A percentile compares a stretch with the other conserved stretches of the same genome.
Evolutionary conservation across 2,888 invertebrate species (phyloP).

Genomic region (Orthonychiurus folsomi): DNA sequence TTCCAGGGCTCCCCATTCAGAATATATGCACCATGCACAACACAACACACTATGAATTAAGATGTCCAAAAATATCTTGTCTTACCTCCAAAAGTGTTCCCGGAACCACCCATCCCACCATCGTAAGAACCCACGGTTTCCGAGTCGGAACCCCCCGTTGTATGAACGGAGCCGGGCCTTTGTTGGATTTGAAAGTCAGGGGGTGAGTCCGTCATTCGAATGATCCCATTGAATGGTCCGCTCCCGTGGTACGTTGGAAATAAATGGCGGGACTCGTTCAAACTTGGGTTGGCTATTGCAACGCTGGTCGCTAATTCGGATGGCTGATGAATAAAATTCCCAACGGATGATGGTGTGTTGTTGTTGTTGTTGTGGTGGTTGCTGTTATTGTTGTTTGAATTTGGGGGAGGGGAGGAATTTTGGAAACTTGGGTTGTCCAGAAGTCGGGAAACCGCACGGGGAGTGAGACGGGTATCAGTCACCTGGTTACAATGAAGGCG

Average conservation of each 20-base stretch:
- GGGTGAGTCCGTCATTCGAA: background rate
- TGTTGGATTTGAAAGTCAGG: background rate
- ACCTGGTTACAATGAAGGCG: no score
- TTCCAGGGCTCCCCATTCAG: no score
- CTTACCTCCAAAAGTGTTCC: conserved; percentile 5
- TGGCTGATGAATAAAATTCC: conserved; percentile 53
- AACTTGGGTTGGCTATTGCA: conserved; percentile 90
- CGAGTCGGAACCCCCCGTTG: background rate
- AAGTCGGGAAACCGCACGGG: conserved; percentile 77
- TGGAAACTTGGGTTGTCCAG: conserved; percentile 55
- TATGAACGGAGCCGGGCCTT: background rate
- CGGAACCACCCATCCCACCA: background rate
- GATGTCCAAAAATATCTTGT: no score
- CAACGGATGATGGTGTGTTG: background rate
- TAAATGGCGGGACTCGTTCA: conserved; percentile 44
- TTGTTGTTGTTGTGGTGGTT: background rate
- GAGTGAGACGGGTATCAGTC: conserved; percentile 85
- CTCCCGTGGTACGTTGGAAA: conserved; percentile 5
- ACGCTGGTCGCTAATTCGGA: conserved; percentile 54
- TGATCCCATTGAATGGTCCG: background rate
- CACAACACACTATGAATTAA: no score
- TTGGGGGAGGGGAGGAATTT: conserved; percentile 43
- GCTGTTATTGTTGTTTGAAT: conserved; percentile 8
- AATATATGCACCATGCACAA: no score
- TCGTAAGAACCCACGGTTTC: background rate